Evolutionary conservation across 2,888 invertebrate genomes (phyloP), one percentile per base, ranked within the genome.

Genomic region (Caenorhabditis angaria): DNA sequence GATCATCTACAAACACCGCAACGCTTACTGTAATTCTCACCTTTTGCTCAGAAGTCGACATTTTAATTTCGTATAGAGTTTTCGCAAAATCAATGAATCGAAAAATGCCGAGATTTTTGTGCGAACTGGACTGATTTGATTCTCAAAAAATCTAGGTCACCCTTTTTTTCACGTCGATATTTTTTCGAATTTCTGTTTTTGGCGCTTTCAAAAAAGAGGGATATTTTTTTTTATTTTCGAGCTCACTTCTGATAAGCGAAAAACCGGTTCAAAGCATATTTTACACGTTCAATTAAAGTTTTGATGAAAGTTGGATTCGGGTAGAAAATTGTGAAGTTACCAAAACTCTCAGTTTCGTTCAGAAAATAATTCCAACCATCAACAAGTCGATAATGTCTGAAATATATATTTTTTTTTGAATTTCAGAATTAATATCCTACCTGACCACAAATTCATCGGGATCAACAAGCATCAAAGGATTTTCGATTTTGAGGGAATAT

Each of bases 301-400:
- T 28, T 25, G 24, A 8, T 56, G 35, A 60, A 35, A 0, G 62
- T 29, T 14, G 14, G 10, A 35, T 57, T 24, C 2, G 67, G 10
- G 14, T 41, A 8, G 48, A 53, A 70, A 10, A 66, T 24, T 0
- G 20, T 48, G 53, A 78, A 78, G 4, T 62, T 48, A 12, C 79
- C 79, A 32, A 79, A 79, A 1, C 48, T 27, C 60, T 77, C 79
- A 12, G 75, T 75, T 66, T 79, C 79, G 53, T 57, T 75, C 50
- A 79, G 61, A 51, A 79, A 79, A 59, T 66, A 75, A 14, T 47
- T 60, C 79, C 79, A 79, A 18, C 77, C 77, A 18, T 51, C 24
- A 28, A 65, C 50, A 22, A 75, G 32, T 22, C 79, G 76, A 61
- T 79, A 79, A 56, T 79, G 79, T 18, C 79, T 60, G 14, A 29